Evolutionary conservation across 1,140 invertebrate species (phyloP).

Genomic region (Drosophila burlai): DNA sequence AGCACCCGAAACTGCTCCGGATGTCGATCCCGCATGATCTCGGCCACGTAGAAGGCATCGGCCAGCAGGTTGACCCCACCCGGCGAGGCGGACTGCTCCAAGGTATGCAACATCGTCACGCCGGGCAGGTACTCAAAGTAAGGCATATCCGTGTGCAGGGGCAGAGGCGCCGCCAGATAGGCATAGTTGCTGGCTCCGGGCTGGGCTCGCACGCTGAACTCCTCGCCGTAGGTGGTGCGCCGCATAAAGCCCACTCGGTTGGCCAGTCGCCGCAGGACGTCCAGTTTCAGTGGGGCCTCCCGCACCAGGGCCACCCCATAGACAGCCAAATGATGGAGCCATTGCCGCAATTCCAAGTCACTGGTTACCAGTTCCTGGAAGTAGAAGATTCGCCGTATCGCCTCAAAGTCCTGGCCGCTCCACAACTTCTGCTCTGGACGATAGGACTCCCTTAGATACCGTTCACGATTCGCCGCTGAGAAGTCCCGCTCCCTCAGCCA

Average conservation of each 20-base stretch:
- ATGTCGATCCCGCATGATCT: constrained; percentile 86
- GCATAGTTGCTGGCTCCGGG: constrained; percentile 89
- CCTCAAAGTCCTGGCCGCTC: constrained; percentile 86
- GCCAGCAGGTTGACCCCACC: constrained; percentile 88
- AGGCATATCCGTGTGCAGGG: constrained; percentile 89
- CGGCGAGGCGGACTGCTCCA: constrained; percentile 87
- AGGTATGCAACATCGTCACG: constrained; percentile 88
- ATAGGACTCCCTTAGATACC: constrained; percentile 86
- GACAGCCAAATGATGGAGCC: constrained; percentile 87
- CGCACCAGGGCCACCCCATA: constrained; percentile 88
- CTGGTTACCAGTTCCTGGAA: constrained; percentile 86
- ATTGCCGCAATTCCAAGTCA: constrained; percentile 86
- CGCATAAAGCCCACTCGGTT: constrained; percentile 88
- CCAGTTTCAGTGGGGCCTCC: constrained; percentile 86
- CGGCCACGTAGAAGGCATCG: constrained; percentile 87
- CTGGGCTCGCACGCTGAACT: constrained; percentile 88
- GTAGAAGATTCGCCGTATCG: constrained; percentile 86
- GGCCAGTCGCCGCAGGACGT: constrained; percentile 86
- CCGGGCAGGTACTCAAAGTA: constrained; percentile 91
- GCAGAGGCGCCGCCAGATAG: constrained; percentile 88
- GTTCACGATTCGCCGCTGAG: constrained; percentile 84
- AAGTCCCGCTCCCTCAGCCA: constrained; percentile 89
- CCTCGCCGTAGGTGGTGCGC: constrained; percentile 87
- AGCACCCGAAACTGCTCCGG: constrained; percentile 87
- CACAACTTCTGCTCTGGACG: constrained; percentile 86